phyloP scores from a whole-genome alignment of 2,888 invertebrate genomes.

The Sinopyrophorus schimmeli region DNA sequence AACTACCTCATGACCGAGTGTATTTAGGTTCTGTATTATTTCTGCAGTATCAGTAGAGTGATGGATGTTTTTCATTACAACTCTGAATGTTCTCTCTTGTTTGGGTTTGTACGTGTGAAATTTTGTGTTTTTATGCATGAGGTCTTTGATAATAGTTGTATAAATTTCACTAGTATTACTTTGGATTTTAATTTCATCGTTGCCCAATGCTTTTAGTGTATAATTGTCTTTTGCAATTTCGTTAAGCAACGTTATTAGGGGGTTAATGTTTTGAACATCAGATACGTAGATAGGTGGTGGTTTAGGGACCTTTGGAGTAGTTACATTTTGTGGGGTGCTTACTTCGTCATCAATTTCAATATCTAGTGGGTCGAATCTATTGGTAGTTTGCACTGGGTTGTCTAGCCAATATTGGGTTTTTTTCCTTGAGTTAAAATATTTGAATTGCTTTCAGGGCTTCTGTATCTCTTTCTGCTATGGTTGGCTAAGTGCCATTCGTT shows the following conservation, averaged over 20 bases:
- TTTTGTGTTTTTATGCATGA: background rate
- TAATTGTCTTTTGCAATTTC: background rate
- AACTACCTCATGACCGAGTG: background rate
- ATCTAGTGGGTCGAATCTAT: conserved; percentile 2
- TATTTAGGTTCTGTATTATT: conserved; percentile 3
- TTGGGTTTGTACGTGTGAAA: background rate
- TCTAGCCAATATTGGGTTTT: too few relatives aligned
- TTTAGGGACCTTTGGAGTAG: background rate
- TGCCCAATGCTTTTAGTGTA: background rate
- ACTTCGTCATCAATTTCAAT: background rate
- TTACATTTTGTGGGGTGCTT: background rate
- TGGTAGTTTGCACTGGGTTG: background rate
- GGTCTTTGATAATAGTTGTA: background rate
- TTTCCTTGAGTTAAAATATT: too few relatives aligned
- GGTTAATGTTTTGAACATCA: background rate
- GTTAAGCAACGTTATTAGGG: background rate
- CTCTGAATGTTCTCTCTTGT: background rate
- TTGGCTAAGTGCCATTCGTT: too few relatives aligned
- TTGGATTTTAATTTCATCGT: conserved; percentile 1
- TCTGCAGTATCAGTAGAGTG: background rate
- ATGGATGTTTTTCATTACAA: conserved; percentile 5
- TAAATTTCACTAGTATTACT: background rate
- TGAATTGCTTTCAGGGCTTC: too few relatives aligned
- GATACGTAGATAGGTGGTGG: background rate
- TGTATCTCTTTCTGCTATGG: too few relatives aligned